phyloP scores from a whole-genome alignment of 37 sponge, comb jelly and placozoan genomes.

The Cliona cf. orientalis region DNA sequence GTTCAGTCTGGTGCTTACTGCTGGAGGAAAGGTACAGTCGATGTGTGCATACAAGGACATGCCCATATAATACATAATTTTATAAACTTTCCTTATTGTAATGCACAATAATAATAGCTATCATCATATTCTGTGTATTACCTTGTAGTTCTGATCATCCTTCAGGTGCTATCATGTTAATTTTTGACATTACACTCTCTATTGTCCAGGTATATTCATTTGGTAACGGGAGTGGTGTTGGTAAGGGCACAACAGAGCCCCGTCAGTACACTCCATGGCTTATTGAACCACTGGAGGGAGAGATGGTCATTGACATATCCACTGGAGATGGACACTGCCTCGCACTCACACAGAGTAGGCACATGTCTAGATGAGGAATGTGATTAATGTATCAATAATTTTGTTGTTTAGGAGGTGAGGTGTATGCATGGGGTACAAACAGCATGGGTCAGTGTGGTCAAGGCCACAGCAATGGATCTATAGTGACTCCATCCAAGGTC shows the following conservation, averaged over 20 bases:
- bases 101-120: neutral
- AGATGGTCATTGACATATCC: slow-evolving; percentile 78
- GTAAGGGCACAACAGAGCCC: slow-evolving; percentile 61
- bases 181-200: neutral
- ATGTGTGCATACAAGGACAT: neutral
- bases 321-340: slow-evolving; percentile 88
- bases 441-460: slow-evolving; percentile 92
- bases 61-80: neutral
- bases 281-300: slow-evolving; percentile 60
- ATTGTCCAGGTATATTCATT: slow-evolving; percentile 68
- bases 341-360: slow-evolving; percentile 87
- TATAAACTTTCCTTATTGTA: neutral
- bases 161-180: neutral
- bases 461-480: slow-evolving; percentile 69
- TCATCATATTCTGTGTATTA: neutral
- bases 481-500: slow-evolving; percentile 74
- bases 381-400: neutral
- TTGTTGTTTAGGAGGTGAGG: slow-evolving; percentile 65
- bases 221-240: slow-evolving; percentile 74
- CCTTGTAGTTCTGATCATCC: neutral
- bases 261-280: slow-evolving; percentile 65
- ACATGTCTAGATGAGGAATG: neutral
- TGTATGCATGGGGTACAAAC: slow-evolving; percentile 95
- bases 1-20: slow-evolving; percentile 69
- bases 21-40: slow-evolving; percentile 49